Evolutionary conservation across 2,888 invertebrate genomes (phyloP).

Genomic region (Ophion costatus): DNA sequence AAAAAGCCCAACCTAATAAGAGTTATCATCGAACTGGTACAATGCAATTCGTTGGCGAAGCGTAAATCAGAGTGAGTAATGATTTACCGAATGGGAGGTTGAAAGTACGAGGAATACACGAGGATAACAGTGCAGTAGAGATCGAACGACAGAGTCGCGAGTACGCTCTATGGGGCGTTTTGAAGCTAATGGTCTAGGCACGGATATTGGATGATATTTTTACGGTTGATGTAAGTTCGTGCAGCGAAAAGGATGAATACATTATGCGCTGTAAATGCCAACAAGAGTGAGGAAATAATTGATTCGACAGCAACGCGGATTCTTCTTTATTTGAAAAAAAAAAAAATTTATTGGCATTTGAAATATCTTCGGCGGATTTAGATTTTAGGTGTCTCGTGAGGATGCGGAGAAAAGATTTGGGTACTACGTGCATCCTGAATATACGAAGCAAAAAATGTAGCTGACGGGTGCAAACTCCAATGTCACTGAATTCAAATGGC

Average conservation of each 20-base stretch:
- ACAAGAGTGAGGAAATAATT: neutral
- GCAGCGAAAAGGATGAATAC: neutral
- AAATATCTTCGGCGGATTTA: too few species aligned
- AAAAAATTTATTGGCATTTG: too few species aligned
- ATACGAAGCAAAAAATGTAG: too few species aligned
- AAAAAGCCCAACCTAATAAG: slow-evolving; percentile 36
- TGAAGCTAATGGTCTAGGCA: slow-evolving; percentile 34
- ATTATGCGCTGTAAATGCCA: neutral
- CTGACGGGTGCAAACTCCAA: too few species aligned
- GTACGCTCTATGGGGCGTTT: slow-evolving; percentile 24
- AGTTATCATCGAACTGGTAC: slow-evolving; percentile 59
- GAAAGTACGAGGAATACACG: slow-evolving; percentile 53
- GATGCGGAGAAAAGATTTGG: too few species aligned
- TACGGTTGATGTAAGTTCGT: neutral
- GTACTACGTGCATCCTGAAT: too few species aligned
- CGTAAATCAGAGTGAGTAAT: slow-evolving; percentile 65
- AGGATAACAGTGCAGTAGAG: slow-evolving; percentile 39
- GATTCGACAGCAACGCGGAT: neutral
- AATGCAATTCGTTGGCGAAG: slow-evolving; percentile 55
- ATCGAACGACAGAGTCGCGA: slow-evolving; percentile 57
- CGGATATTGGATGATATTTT: slow-evolving; percentile 49
- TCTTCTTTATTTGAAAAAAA: too few species aligned
- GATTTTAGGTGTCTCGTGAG: too few species aligned
- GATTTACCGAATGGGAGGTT: slow-evolving; percentile 54
- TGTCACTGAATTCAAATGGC: too few species aligned